Conservation (phyloP, 2,888 invertebrate species). For the Parnassius mnemosyne region DNA sequence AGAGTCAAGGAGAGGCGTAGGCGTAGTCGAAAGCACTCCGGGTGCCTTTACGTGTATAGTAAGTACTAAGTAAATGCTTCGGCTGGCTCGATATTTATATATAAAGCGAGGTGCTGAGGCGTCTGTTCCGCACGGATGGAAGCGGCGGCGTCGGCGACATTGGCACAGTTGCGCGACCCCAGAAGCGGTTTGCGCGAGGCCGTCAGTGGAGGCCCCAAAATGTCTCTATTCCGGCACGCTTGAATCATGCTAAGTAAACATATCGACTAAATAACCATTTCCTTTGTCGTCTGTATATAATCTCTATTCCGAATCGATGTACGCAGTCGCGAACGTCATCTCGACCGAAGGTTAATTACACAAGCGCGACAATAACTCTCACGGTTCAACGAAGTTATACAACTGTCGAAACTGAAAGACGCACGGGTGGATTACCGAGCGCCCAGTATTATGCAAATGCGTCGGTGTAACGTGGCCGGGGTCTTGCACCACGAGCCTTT, state of each 20-base stretch:
- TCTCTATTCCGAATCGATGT: slow-evolving; percentile 2
- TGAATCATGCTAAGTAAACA: slow-evolving; percentile 53
- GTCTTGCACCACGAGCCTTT: slow-evolving; percentile 73
- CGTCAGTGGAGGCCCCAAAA: slow-evolving; percentile 71
- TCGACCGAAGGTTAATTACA: slow-evolving; percentile 39
- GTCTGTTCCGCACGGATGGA: slow-evolving; percentile 67
- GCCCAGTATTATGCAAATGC: slow-evolving; percentile 75
- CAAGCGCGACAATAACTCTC: slow-evolving; percentile 44
- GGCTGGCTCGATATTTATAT: slow-evolving; percentile 16
- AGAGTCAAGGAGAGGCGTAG: slow-evolving; percentile 54
- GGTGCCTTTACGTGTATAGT: slow-evolving; percentile 38
- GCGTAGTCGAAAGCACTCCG: slow-evolving; percentile 46
- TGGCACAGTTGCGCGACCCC: slow-evolving; percentile 78
- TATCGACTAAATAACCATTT: slow-evolving; percentile 2
- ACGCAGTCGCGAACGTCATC: neutral
- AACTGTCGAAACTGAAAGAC: slow-evolving; percentile 56
- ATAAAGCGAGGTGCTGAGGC: slow-evolving; percentile 34
- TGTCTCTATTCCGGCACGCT: slow-evolving; percentile 75
- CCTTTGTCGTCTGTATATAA: neutral
- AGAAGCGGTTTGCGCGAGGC: slow-evolving; percentile 68
- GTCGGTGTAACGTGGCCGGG: slow-evolving; percentile 62
- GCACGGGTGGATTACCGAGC: slow-evolving; percentile 58
- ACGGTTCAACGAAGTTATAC: slow-evolving; percentile 52
- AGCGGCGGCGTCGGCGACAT: slow-evolving; percentile 58
- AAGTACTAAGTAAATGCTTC: slow-evolving; percentile 9